Base-by-base conservation (phyloP, 2,113 vertebrate species). In the Sorex fumeus region DNA sequence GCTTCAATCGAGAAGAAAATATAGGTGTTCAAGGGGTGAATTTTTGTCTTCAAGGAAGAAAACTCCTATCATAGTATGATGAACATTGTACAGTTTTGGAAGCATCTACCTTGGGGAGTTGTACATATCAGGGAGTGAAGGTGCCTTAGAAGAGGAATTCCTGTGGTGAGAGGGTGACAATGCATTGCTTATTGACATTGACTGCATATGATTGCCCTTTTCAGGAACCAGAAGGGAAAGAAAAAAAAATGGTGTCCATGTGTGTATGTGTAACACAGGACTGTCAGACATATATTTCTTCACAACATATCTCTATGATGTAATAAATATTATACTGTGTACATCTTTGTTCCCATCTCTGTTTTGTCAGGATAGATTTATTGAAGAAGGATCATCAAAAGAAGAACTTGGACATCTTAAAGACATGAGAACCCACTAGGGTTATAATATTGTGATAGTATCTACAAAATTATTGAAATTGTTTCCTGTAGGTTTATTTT, bases 281-380 rank as follows among this genome's bases (percentile, higher is more conserved):
- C 43, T 84, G 43, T 93, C 80, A 83, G 60, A 87, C 47, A 75
- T 30, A 62, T 62, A 92, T 77, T 93, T 76, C 92, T 95, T 95
- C 86, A 60, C 18, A 6, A 21, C 57, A 86, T 45, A 80, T 95
- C 91, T 93, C 71, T 83, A 91, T 81, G 78, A 94, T 95, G 77
- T 91, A 96, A 97, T 96, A 97, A 97, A 96, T 77, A 95, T 84
- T 67, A 85, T 95, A 82, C 70, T 96, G 77, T 34, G 70, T 87
- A 93, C 66, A 43, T 88, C 45, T 84, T 88, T 87, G 87, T 94
- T 93, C 32, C 84, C 57, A 87, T 92, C 72, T 93, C 36, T 90
- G 62, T 96, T 97, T 97, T 88, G 40, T 93, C 28, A 93, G 50
- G 18, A 76, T 82, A 87, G 13, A 74, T 87, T 90, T 90, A 85